These are phyloP conservation scores for Gymnogyps californianus DNA, from an alignment of 2,113 vertebrate species.

Conservation along the genomic window DNA sequence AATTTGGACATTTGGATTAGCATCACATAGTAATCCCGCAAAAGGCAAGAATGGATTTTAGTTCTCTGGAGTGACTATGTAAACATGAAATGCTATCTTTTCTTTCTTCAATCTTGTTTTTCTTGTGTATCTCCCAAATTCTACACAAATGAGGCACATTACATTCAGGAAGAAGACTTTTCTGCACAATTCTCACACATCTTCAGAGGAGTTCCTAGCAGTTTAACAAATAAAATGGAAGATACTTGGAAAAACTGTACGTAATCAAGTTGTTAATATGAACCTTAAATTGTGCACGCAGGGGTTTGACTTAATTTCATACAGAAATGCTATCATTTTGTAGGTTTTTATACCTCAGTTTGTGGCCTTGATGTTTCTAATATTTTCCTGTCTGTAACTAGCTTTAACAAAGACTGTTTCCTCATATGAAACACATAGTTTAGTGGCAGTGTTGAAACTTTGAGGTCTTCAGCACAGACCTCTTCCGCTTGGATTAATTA, in stretches of 20 bases:
- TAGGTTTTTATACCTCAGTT: neutral
- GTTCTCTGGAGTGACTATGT: neutral
- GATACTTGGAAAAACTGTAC: neutral
- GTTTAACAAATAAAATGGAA: neutral
- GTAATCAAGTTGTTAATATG: neutral
- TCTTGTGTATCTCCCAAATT: neutral
- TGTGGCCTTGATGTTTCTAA: neutral
- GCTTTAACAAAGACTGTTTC: neutral
- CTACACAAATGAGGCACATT: neutral
- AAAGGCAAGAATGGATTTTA: neutral
- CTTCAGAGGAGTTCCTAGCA: neutral
- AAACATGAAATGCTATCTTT: neutral
- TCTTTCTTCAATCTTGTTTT: neutral
- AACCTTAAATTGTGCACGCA: neutral
- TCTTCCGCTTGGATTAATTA: neutral
- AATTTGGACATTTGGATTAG: neutral
- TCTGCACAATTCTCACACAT: neutral
- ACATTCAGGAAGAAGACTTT: neutral
- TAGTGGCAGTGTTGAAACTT: neutral
- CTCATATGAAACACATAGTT: neutral
- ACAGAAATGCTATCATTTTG: neutral
- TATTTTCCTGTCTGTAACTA: neutral
- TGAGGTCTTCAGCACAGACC: neutral
- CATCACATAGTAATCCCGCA: neutral
- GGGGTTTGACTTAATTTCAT: neutral